These are phyloP conservation scores for Fringilla coelebs DNA, from an alignment of 2,797 vertebrate genomes.

Conservation along the genomic window DNA sequence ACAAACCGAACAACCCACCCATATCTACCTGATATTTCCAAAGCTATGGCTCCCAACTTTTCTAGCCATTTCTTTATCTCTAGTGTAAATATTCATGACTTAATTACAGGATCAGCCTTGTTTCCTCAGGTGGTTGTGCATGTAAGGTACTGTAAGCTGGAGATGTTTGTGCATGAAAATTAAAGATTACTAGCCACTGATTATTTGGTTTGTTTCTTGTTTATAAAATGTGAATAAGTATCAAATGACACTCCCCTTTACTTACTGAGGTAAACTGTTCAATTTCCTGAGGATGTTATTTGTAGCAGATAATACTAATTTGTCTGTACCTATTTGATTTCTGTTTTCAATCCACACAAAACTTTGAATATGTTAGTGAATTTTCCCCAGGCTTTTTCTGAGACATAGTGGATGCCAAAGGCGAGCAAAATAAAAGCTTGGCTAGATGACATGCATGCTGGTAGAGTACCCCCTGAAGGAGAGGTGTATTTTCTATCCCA, in stretches of 20 bases:
- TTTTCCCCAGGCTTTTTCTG: not conserved
- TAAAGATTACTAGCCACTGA: not conserved
- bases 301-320: not conserved
- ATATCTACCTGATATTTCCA: not conserved
- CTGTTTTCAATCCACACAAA: not conserved
- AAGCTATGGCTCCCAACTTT: not conserved
- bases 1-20: rapidly evolving
- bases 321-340: not conserved
- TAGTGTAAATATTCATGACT: not conserved
- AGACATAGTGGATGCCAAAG: not conserved
- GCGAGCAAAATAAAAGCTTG: not conserved
- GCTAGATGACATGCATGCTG: not conserved
- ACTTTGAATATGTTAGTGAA: not conserved
- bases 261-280: not conserved
- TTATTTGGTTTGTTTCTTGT: not conserved
- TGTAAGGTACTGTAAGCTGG: not conserved
- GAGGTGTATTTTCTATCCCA: not conserved
- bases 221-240: not conserved
- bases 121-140: not conserved
- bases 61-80: not conserved
- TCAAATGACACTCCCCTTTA: not conserved
- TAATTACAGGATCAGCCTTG: not conserved
- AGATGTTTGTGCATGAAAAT: not conserved
- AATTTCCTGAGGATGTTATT: not conserved
- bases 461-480: not conserved